phyloP scores from a whole-genome alignment of 2,113 vertebrate species.

The Nanorana parkeri region DNA sequence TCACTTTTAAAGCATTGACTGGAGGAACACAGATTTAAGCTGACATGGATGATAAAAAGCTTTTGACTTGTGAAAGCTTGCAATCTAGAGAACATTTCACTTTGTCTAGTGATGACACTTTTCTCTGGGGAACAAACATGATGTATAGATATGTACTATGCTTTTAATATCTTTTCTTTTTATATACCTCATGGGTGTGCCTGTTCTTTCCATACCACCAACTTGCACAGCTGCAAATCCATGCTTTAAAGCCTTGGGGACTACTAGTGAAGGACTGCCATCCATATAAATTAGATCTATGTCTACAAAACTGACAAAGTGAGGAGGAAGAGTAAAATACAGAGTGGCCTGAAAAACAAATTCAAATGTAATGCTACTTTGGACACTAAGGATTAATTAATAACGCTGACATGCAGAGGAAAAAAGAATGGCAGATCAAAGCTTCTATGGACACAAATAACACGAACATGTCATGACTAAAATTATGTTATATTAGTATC shows the following conservation, averaged over 20 bases:
- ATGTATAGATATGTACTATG: slow-evolving; percentile 31
- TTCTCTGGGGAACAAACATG: slow-evolving; percentile 9
- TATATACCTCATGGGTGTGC: slow-evolving; percentile 42
- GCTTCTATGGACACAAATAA: neutral
- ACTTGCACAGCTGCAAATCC: slow-evolving; percentile 13
- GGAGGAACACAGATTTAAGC: neutral
- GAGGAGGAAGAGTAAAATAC: slow-evolving; percentile 11
- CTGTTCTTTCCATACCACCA: slow-evolving; percentile 19
- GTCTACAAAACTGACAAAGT: slow-evolving; percentile 5
- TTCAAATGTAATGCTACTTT: slow-evolving; percentile 2
- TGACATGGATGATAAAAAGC: slow-evolving; percentile 25
- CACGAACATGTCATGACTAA: neutral
- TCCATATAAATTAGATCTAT: slow-evolving; percentile 36
- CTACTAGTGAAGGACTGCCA: neutral
- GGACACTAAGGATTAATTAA: slow-evolving; percentile 14
- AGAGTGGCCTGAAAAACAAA: slow-evolving; percentile 19
- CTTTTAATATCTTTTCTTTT: slow-evolving; percentile 25
- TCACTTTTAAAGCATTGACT: neutral
- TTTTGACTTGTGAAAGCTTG: slow-evolving; percentile 19
- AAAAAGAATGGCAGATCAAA: neutral
- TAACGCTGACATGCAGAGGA: slow-evolving; percentile 1
- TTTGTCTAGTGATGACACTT: slow-evolving; percentile 22
- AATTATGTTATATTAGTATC: too few species aligned
- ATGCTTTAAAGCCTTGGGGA: slow-evolving; percentile 28
- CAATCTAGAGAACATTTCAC: neutral